phyloP scores from a whole-genome alignment of 2,888 invertebrate genomes.

The Aphodius granarius region DNA sequence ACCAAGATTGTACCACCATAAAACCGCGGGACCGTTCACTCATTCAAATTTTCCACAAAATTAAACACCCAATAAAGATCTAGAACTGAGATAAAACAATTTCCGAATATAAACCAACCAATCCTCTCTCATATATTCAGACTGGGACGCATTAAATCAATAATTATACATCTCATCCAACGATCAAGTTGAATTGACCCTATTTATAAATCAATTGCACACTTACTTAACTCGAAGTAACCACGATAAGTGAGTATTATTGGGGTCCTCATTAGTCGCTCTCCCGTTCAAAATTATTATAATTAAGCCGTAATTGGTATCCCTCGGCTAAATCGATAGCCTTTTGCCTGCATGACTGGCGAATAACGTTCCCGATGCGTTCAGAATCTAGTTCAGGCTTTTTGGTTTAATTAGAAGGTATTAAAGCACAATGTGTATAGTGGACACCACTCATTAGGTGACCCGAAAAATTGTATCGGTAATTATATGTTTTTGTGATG shows the following conservation, averaged over 20 bases:
- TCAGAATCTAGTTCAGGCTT: slow-evolving; percentile 4
- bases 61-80: neutral
- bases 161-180: neutral
- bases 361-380: neutral
- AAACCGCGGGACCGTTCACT: neutral
- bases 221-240: neutral
- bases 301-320: slow-evolving; percentile 17
- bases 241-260: neutral
- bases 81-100: neutral
- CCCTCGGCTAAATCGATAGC: slow-evolving; percentile 8
- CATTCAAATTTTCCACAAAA: neutral
- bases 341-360: slow-evolving; percentile 5
- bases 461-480: neutral
- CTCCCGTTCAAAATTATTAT: slow-evolving; percentile 16
- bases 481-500: neutral
- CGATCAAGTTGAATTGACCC: neutral
- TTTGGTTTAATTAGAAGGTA: slow-evolving; percentile 4
- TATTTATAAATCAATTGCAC: neutral
- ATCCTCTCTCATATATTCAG: neutral
- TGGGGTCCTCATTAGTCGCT: slow-evolving; percentile 13
- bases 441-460: neutral
- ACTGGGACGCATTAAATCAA: neutral
- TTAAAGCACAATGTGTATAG: neutral
- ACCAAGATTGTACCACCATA: neutral
- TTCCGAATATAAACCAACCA: neutral